These are phyloP conservation scores for Mastomys coucha DNA, from an alignment of 2,113 vertebrate species.

Conservation along the genomic window DNA sequence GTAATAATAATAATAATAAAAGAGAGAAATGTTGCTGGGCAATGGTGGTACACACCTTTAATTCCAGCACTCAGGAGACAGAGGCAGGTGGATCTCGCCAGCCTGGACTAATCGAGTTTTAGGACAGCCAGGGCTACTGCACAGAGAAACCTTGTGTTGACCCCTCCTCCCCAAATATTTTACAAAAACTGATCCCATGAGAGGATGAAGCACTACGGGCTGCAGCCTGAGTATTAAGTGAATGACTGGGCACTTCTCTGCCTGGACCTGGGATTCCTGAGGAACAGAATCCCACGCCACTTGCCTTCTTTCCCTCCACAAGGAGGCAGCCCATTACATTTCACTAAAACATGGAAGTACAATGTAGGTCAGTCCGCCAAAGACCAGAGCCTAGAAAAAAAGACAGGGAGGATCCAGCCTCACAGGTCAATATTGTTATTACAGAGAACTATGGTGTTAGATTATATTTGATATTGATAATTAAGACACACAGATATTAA, in stretches of 20 bases:
- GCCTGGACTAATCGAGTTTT: neutral
- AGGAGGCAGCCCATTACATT: neutral
- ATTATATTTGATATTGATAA: neutral
- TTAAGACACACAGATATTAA: neutral
- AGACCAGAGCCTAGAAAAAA: constrained; percentile 1
- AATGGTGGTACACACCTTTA: neutral
- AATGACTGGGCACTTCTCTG: neutral
- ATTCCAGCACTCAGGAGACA: neutral
- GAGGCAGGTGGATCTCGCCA: too few species aligned
- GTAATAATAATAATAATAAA: neutral
- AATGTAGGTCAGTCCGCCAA: neutral
- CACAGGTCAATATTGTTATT: too few species aligned
- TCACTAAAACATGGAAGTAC: neutral
- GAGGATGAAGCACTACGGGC: neutral
- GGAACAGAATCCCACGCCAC: neutral
- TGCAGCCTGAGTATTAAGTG: neutral
- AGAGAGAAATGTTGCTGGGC: neutral
- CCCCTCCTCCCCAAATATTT: too few species aligned
- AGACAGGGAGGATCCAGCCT: neutral
- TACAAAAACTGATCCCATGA: neutral
- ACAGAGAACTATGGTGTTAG: neutral
- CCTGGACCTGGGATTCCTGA: neutral
- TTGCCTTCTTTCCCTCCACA: neutral
- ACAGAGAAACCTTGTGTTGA: too few species aligned
- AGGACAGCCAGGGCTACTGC: neutral